phyloP scores from a whole-genome alignment of 1,140 invertebrate species.

The Proctacanthus coquilletti region DNA sequence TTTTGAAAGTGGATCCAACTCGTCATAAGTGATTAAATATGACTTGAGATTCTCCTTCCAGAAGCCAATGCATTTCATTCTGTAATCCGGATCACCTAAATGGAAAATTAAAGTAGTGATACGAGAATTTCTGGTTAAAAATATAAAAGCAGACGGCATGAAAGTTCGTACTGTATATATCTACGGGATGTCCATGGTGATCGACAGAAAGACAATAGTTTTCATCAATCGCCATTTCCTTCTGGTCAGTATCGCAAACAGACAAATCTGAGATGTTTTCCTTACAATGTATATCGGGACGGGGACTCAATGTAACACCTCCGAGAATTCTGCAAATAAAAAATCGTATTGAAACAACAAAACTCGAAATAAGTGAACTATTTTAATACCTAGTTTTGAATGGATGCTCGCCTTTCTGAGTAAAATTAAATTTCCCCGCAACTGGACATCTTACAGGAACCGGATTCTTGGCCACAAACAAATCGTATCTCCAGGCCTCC shows the following conservation, averaged over 20 bases:
- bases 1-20: slow-evolving; percentile 86
- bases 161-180: slow-evolving; percentile 57
- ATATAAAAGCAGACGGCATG: neutral
- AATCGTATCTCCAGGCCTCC: slow-evolving; percentile 74
- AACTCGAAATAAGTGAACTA: neutral
- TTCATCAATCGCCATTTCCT: slow-evolving; percentile 83
- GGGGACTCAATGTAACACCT: slow-evolving; percentile 82
- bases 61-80: slow-evolving; percentile 92
- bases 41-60: slow-evolving; percentile 98
- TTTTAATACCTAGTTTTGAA: slow-evolving; percentile 56
- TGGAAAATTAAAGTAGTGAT: too few relatives aligned
- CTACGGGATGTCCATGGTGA: slow-evolving; percentile 78
- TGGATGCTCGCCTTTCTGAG: slow-evolving; percentile 69
- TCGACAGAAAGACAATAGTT: slow-evolving; percentile 94
- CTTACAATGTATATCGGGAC: slow-evolving; percentile 85
- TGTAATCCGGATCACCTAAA: slow-evolving; percentile 77
- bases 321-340: slow-evolving; percentile 57
- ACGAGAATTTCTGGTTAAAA: too few relatives aligned
- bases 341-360: slow-evolving; percentile 1
- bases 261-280: slow-evolving; percentile 89
- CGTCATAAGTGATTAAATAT: slow-evolving; percentile 92
- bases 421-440: slow-evolving; percentile 90
- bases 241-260: slow-evolving; percentile 84
- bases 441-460: slow-evolving; percentile 87
- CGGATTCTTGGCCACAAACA: slow-evolving; percentile 79